These are phyloP conservation scores for Streptopelia turtur DNA, from an alignment of 2,797 vertebrate species.

Conservation along the genomic window DNA sequence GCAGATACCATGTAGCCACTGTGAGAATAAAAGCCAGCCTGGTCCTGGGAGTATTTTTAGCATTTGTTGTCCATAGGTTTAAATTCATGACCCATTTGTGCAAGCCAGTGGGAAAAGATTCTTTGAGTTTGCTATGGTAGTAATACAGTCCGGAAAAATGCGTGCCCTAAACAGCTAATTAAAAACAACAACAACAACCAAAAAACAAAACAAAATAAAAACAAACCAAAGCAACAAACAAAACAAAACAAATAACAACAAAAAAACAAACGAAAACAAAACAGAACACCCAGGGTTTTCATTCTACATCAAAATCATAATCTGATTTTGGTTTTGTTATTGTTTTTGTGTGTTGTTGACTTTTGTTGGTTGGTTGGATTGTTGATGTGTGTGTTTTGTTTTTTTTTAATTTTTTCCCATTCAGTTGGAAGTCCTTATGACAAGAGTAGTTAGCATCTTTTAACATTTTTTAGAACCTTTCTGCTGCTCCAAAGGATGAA, in stretches of 20 bases:
- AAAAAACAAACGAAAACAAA: no score
- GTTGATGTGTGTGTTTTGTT: neutral
- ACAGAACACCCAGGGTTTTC: rapidly evolving
- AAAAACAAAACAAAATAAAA: no score
- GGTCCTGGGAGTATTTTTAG: neutral
- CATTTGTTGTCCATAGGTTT: neutral
- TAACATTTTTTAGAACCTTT: neutral
- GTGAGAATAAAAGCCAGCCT: neutral
- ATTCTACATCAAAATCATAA: neutral
- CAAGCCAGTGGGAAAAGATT: neutral
- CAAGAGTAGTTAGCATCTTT: neutral
- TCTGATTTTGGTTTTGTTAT: neutral
- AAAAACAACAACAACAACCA: neutral
- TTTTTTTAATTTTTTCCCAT: neutral
- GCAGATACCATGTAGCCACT: neutral
- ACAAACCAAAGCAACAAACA: no score
- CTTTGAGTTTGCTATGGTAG: neutral
- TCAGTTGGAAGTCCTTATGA: neutral
- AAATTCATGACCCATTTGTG: neutral
- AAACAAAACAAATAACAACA: no score
- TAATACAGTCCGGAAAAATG: neutral
- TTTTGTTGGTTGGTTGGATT: neutral
- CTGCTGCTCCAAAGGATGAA: neutral
- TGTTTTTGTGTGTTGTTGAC: no score
- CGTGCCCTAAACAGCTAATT: rapidly evolving